Evolutionary conservation across 2,888 invertebrate genomes (phyloP).

Genomic region (Uloborus plumipes): DNA sequence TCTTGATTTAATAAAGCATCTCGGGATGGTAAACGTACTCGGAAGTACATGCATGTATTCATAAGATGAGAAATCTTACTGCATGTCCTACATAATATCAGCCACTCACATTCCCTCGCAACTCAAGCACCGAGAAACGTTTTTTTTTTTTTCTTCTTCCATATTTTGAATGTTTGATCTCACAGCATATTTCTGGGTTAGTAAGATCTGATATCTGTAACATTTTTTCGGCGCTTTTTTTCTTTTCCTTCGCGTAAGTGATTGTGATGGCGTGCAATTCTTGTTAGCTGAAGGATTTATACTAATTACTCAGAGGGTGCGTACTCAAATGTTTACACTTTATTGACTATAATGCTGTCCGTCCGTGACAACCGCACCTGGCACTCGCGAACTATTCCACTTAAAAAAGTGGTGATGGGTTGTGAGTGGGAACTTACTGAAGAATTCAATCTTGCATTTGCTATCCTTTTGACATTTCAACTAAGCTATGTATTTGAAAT

Average conservation of each 20-base stretch:
- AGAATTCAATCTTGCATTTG: too few relatives aligned
- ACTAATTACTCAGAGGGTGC: too few relatives aligned
- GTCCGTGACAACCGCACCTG: too few relatives aligned
- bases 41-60: conserved; percentile 23
- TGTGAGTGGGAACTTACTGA: too few relatives aligned
- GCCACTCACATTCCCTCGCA: conserved; percentile 7
- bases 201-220: conserved; percentile 4
- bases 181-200: not conserved
- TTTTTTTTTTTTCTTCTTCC: conserved; percentile 4
- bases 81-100: not conserved
- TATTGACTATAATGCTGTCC: too few relatives aligned
- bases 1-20: conserved; percentile 52
- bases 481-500: too few relatives aligned
- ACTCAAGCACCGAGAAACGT: not conserved
- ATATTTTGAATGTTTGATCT: conserved; percentile 41
- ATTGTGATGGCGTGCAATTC: too few relatives aligned
- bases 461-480: too few relatives aligned
- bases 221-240: conserved; percentile 8
- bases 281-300: too few relatives aligned
- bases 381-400: too few relatives aligned
- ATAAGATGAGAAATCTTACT: conserved; percentile 13
- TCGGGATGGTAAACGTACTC: conserved; percentile 18
- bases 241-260: not conserved
- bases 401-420: too few relatives aligned
- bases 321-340: too few relatives aligned